A percentile compares a stretch with the other conserved stretches of the same genome.
These are phyloP conservation scores for Petroica traversi DNA, from an alignment of 2,113 vertebrate species.

Conservation along the genomic window DNA sequence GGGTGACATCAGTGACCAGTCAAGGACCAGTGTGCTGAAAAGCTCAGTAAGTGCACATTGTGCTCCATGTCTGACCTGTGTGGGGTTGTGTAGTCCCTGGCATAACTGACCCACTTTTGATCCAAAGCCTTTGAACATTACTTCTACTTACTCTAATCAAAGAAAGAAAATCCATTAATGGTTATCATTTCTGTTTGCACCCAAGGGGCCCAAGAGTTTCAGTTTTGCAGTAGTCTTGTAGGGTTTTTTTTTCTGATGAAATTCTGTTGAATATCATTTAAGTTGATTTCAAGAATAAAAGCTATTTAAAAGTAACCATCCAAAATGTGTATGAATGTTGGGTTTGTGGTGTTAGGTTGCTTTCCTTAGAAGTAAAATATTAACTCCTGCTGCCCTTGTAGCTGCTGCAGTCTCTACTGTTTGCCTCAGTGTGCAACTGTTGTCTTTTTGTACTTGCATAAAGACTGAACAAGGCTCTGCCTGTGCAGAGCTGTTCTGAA, in stretches of 20 bases:
- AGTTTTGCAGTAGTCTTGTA: neutral
- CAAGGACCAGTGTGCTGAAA: neutral
- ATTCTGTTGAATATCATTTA: neutral
- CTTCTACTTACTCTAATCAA: neutral
- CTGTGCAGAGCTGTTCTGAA: neutral
- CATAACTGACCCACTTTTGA: neutral
- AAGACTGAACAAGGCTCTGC: neutral
- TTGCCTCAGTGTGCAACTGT: neutral
- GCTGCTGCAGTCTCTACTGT: neutral
- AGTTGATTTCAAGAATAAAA: neutral
- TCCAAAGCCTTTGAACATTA: neutral
- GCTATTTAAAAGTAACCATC: neutral
- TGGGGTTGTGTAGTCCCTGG: neutral
- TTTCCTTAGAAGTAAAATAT: neutral
- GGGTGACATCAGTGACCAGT: neutral
- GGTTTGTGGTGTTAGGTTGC: neutral
- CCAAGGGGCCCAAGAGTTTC: neutral
- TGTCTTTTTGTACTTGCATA: neutral
- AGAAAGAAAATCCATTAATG: neutral
- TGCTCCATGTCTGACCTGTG: neutral
- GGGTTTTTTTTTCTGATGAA: neutral
- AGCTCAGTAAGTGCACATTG: constrained; percentile 33
- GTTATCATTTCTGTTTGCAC: neutral
- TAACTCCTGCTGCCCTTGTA: neutral
- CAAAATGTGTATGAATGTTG: neutral